These are phyloP conservation scores for Spatulosminthurus flaviceps DNA, from an alignment of 2,888 invertebrate genomes.

Conservation along the genomic window DNA sequence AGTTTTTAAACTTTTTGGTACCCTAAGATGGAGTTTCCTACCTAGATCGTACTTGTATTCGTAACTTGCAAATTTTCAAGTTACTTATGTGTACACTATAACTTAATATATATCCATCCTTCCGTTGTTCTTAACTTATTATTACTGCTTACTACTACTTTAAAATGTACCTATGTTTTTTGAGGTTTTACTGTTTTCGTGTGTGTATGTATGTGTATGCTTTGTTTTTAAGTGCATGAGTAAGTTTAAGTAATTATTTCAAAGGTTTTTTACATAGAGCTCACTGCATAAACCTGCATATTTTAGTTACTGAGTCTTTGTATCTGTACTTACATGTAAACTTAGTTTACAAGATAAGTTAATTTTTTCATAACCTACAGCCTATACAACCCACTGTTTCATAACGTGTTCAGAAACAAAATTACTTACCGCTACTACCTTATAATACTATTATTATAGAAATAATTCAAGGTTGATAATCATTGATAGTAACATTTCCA, in stretches of 20 bases:
- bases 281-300: constrained; percentile 45
- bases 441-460: no score
- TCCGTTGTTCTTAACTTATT: background rate
- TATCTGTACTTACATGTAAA: background rate
- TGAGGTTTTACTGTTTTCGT: background rate
- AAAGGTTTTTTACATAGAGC: constrained; percentile 35
- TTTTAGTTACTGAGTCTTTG: constrained; percentile 43
- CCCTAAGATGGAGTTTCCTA: constrained; percentile 26
- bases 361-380: background rate
- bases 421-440: no score
- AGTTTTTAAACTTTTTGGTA: constrained; percentile 25
- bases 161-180: background rate
- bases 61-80: background rate
- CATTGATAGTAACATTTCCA: no score
- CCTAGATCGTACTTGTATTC: background rate
- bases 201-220: constrained; percentile 7
- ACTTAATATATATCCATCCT: background rate
- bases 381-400: no score
- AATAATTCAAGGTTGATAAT: no score
- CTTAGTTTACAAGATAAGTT: background rate
- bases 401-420: no score
- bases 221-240: constrained; percentile 23
- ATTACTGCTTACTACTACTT: background rate
- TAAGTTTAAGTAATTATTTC: constrained; percentile 15
- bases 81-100: background rate